Conservation (phyloP, 2,113 vertebrate species). For the Caracal caracal region DNA sequence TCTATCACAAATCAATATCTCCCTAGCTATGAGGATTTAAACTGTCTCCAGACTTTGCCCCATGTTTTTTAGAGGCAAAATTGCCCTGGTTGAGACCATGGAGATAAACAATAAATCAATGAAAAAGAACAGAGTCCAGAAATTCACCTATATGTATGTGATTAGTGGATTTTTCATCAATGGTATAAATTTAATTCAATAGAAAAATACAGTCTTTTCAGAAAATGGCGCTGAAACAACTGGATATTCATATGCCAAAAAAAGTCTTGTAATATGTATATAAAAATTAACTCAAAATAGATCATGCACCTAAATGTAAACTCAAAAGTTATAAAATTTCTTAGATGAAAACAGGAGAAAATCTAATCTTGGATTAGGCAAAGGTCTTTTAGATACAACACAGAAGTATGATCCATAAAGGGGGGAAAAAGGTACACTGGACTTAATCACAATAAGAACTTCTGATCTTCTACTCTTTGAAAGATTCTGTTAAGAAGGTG, state of each 20-base stretch:
- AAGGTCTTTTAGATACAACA: conserved; percentile 16
- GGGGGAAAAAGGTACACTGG: neutral
- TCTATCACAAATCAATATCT: neutral
- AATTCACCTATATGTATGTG: neutral
- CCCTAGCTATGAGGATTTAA: neutral
- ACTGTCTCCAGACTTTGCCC: neutral
- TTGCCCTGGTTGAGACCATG: neutral
- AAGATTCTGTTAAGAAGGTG: neutral
- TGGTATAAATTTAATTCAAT: neutral
- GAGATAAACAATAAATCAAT: neutral
- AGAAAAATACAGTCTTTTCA: neutral
- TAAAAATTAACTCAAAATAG: conserved; percentile 19
- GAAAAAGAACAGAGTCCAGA: neutral
- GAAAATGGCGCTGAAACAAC: neutral
- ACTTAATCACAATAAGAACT: neutral
- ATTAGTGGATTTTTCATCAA: neutral
- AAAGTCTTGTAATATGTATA: neutral
- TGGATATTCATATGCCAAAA: neutral
- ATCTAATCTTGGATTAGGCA: neutral
- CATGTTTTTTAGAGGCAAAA: neutral
- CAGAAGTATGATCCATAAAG: neutral
- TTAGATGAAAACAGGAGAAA: neutral
- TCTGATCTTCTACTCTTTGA: neutral
- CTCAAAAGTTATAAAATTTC: neutral
- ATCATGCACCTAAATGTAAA: neutral